Evolutionary conservation across 1,140 invertebrate species (phyloP).

Genomic region (Pseudomyrmex concolor): DNA sequence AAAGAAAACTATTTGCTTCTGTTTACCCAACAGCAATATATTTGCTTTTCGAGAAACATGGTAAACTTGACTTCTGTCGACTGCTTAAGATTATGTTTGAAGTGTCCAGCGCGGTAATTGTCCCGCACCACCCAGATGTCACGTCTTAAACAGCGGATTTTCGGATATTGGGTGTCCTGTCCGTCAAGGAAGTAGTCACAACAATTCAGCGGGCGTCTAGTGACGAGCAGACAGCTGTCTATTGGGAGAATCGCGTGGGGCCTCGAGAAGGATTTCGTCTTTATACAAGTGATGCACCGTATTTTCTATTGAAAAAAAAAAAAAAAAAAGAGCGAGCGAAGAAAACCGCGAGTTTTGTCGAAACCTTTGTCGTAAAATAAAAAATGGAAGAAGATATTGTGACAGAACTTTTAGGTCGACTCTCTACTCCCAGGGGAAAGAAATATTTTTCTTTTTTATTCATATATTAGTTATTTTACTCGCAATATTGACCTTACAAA

Average conservation of each 20-base stretch:
- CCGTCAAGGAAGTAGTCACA: constrained; percentile 78
- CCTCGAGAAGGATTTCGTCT: constrained; percentile 43
- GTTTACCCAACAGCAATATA: background rate
- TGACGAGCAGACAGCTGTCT: constrained; percentile 70
- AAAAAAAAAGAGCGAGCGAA: constrained; percentile 26
- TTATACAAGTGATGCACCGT: constrained; percentile 58
- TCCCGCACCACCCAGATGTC: constrained; percentile 41
- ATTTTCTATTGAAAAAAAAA: constrained; percentile 29
- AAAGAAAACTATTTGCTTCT: background rate
- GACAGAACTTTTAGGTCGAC: constrained; percentile 50
- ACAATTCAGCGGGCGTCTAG: constrained; percentile 73
- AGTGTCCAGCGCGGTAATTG: constrained; percentile 25
- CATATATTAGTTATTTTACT: constrained; percentile 6
- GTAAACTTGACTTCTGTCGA: constrained; percentile 40
- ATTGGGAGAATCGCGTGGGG: constrained; percentile 49
- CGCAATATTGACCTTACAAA: background rate
- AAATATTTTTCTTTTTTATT: background rate
- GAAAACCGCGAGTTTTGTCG: background rate
- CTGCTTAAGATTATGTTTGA: constrained; percentile 31
- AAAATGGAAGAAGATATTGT: constrained; percentile 9
- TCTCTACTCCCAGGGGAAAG: constrained; percentile 16
- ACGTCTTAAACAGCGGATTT: constrained; percentile 55
- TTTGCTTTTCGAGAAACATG: constrained; percentile 19
- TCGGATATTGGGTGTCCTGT: constrained; percentile 64
- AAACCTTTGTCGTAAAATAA: constrained; percentile 55